A percentile compares a stretch with the other conserved stretches of the same genome.
Evolutionary conservation across 2,888 invertebrate genomes (phyloP).

Genomic region (Ectemnius continuus): DNA sequence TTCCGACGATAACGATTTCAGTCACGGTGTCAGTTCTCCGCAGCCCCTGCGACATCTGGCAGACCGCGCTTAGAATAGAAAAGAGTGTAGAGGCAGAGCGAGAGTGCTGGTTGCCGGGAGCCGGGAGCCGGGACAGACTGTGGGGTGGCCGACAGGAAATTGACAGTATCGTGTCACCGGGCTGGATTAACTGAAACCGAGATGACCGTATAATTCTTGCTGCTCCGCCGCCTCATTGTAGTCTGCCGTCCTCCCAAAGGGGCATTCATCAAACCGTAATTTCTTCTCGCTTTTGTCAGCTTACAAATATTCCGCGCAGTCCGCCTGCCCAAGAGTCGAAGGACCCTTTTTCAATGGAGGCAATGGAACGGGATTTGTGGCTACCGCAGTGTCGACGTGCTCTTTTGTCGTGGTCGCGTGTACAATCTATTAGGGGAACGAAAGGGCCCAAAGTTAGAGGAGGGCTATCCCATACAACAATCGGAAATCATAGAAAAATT

Average conservation of each 20-base stretch:
- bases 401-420: slow-evolving; percentile 6
- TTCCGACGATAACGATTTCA: slow-evolving; percentile 62
- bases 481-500: not conserved
- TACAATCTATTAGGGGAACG: not conserved
- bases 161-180: slow-evolving; percentile 50
- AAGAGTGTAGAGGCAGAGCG: slow-evolving; percentile 28
- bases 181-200: slow-evolving; percentile 67
- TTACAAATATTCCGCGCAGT: slow-evolving; percentile 30
- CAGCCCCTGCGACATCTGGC: slow-evolving; percentile 66
- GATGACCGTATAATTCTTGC: slow-evolving; percentile 70
- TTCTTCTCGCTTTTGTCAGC: slow-evolving; percentile 52
- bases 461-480: not conserved
- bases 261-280: slow-evolving; percentile 56
- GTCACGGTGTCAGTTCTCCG: slow-evolving; percentile 64
- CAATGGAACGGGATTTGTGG: slow-evolving; percentile 5
- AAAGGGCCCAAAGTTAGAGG: not conserved
- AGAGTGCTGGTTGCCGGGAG: slow-evolving; percentile 6
- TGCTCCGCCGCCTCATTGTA: slow-evolving; percentile 46
- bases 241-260: slow-evolving; percentile 21
- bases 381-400: slow-evolving; percentile 4
- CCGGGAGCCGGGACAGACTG: slow-evolving; percentile 18
- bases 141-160: slow-evolving; percentile 53
- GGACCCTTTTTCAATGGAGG: slow-evolving; percentile 17
- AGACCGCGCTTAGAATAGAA: slow-evolving; percentile 60
- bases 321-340: slow-evolving; percentile 42